Conservation (phyloP, 2,797 vertebrate species). For the Sebastes matsubarae region DNA sequence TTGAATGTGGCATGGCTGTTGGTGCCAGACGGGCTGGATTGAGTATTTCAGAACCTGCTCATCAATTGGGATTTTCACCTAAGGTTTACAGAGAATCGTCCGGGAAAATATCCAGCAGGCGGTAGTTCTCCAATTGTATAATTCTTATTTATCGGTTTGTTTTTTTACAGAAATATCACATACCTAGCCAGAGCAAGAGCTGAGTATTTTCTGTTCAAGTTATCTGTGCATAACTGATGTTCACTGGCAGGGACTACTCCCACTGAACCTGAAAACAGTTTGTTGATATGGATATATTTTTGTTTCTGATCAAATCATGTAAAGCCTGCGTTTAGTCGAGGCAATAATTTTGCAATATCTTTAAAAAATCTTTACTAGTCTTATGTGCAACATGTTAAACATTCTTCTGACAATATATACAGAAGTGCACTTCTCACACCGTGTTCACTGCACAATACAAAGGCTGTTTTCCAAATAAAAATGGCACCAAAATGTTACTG, state of each 20-base stretch:
- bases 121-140: neutral
- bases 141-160: neutral
- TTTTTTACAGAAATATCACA: conserved; percentile 4
- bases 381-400: neutral
- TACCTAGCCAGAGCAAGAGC: neutral
- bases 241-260: neutral
- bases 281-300: neutral
- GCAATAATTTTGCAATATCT: conserved; percentile 39
- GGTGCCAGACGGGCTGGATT: too few relatives aligned
- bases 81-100: neutral
- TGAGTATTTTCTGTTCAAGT: conserved; percentile 6
- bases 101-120: neutral
- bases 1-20: neutral
- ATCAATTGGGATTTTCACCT: too few relatives aligned
- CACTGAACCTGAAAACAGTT: conserved; percentile 21
- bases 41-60: too few relatives aligned
- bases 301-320: conserved; percentile 7
- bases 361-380: conserved; percentile 42
- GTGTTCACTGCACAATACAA: neutral
- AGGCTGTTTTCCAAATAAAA: neutral
- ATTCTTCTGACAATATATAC: neutral
- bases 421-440: neutral
- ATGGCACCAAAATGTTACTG: neutral
- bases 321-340: neutral
- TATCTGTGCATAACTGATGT: conserved; percentile 21